A percentile compares a stretch with the other conserved stretches of the same genome.
These are phyloP conservation scores for Hanleya hanleyi DNA, from an alignment of 2,888 invertebrate genomes.

Conservation along the genomic window DNA sequence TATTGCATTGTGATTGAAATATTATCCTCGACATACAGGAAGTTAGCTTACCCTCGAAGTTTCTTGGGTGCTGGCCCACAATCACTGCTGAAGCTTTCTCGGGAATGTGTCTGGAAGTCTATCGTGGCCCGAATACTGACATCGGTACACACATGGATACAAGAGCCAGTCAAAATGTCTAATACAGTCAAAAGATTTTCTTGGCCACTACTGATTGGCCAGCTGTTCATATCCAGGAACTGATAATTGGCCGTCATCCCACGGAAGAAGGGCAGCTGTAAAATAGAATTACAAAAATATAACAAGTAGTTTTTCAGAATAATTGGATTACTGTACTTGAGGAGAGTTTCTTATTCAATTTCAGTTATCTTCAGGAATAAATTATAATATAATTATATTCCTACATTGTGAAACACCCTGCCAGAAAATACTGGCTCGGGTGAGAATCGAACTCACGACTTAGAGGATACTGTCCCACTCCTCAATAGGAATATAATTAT, in stretches of 20 bases:
- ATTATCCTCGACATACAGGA: too few relatives aligned
- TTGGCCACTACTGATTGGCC: slow-evolving; percentile 64
- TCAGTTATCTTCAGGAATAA: too few relatives aligned
- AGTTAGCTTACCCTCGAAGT: background rate
- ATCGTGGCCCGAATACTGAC: slow-evolving; percentile 9
- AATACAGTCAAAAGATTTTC: slow-evolving; percentile 56
- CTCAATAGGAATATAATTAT: too few relatives aligned
- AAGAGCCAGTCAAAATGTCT: slow-evolving; percentile 55
- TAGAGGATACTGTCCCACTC: too few relatives aligned
- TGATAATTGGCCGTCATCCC: slow-evolving; percentile 23
- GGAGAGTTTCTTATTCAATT: too few relatives aligned
- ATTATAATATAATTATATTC: too few relatives aligned
- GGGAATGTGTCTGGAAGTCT: background rate
- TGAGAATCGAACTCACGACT: too few relatives aligned
- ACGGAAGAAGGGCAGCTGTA: slow-evolving; percentile 32
- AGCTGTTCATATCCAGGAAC: slow-evolving; percentile 64
- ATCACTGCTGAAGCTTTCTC: background rate
- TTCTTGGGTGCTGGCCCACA: background rate
- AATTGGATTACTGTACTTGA: too few relatives aligned
- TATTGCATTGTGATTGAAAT: too few relatives aligned
- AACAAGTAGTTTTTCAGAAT: background rate
- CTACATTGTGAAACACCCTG: too few relatives aligned
- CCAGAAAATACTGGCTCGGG: too few relatives aligned
- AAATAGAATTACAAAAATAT: background rate
- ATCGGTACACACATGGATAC: slow-evolving; percentile 32